Base-by-base conservation (phyloP, 2,888 invertebrate genomes). In the Pammene aurita region DNA sequence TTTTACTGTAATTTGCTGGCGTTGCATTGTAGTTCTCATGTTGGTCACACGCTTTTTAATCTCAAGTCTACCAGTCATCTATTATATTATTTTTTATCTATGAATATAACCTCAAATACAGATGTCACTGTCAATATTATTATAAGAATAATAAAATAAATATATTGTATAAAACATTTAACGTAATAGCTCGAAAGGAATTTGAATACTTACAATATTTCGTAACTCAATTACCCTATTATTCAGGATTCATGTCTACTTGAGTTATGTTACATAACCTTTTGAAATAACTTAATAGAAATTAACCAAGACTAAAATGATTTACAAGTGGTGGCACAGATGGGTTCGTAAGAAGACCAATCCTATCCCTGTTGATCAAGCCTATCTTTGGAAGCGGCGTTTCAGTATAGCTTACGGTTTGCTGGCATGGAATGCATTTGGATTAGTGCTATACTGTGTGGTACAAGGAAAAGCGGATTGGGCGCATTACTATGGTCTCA, bases 391-490 rank as follows among this genome's bases (percentile, higher is more conserved):
- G 95, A 95, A 95, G 81, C 86, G 89, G 7, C 91, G 95, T 26
- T 83, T 96, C 0, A 94, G 95, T 72, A 72, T 95, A 70, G 88
- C 84, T 0, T 96, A 96, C 78, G 94, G 93, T 44, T 66, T 96
- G 54, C n/a, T 95, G 9, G 94, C 95, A 13, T 96, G 96, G 96
- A 94, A 96, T 84, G 95, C 95, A 0, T 94, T 96, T 80, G 96
- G 95, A 10, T 76, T 94, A 16, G 93, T 96, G 5, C 74, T 92
- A 18, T 96, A 95, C 76, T 93, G 90, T 84, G 80, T 92, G 11
- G 94, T 90, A 72, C 79, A 89, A 72, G 96, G 96, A 2, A 95
- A 94, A 78, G 90, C 84, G 6, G 95, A 95, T 81, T 96, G 95
- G 95, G 95, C 95, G 0, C 89, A 94, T 75, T 93, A 93, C 75